A percentile compares a stretch with the other conserved stretches of the same genome.
Conservation (phyloP, 2,797 vertebrate species). For the Etheostoma perlongum region DNA sequence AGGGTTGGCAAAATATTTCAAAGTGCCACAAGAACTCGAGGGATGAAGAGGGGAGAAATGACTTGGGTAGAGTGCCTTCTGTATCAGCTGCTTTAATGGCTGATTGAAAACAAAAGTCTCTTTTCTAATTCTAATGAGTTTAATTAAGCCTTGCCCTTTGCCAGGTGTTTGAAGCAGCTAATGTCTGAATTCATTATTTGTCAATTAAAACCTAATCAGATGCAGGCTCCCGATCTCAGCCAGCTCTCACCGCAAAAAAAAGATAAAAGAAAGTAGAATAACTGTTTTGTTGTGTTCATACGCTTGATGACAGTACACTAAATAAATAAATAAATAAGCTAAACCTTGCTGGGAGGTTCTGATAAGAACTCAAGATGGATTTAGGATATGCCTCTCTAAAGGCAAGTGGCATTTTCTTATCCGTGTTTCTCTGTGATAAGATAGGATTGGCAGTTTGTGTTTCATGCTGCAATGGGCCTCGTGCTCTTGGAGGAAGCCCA, state of each 20-base stretch:
- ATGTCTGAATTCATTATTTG: slow-evolving; percentile 76
- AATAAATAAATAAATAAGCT: slow-evolving; percentile 12
- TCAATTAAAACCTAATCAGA: slow-evolving; percentile 70
- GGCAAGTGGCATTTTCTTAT: slow-evolving; percentile 48
- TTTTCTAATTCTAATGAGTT: slow-evolving; percentile 76
- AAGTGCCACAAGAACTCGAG: slow-evolving; percentile 17
- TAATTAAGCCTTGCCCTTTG: slow-evolving; percentile 69
- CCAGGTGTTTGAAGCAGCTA: slow-evolving; percentile 71
- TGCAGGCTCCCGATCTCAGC: slow-evolving; percentile 33
- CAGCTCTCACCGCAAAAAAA: slow-evolving; percentile 33
- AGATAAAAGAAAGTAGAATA: slow-evolving; percentile 14
- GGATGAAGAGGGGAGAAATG: slow-evolving; percentile 36
- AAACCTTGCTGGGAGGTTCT: slow-evolving; percentile 6
- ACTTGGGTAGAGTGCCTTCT: slow-evolving; percentile 49
- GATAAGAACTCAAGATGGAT: slow-evolving; percentile 41
- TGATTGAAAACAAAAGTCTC: slow-evolving; percentile 69
- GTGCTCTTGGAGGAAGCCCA: slow-evolving; percentile 19
- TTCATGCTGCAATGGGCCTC: slow-evolving; percentile 34
- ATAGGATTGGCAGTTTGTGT: slow-evolving; percentile 43
- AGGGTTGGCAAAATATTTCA: slow-evolving; percentile 22
- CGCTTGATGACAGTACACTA: slow-evolving; percentile 1
- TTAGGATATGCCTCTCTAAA: slow-evolving; percentile 28
- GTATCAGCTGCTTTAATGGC: slow-evolving; percentile 65
- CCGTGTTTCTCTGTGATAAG: slow-evolving; percentile 36
- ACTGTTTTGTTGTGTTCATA: slow-evolving; percentile 46